These are phyloP conservation scores for Leucoraja erinaceus DNA, from an alignment of 2,113 vertebrate genomes.

Conservation along the genomic window DNA sequence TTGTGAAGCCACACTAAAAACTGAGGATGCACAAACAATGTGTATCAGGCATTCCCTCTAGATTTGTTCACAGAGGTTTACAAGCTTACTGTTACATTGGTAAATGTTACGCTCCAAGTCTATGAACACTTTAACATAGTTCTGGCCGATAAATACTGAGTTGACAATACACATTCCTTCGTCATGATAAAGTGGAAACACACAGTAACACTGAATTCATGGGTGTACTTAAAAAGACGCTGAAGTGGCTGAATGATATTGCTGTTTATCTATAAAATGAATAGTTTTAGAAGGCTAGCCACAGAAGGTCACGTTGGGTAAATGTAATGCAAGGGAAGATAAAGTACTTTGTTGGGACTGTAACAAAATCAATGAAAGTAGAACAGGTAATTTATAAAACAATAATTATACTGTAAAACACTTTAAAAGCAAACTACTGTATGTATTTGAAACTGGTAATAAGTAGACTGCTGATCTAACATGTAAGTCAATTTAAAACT, in stretches of 20 bases:
- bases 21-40: neutral
- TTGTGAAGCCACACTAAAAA: neutral
- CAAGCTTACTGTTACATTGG: neutral
- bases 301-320: conserved; percentile 19
- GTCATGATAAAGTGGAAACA: neutral
- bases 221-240: neutral
- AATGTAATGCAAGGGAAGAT: conserved; percentile 12
- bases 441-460: conserved; percentile 31
- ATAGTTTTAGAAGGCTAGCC: neutral
- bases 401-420: conserved; percentile 37
- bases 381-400: conserved; percentile 33
- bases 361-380: conserved; percentile 37
- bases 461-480: conserved; percentile 35
- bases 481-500: conserved; percentile 36
- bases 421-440: conserved; percentile 36
- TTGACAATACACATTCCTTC: neutral
- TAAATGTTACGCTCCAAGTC: neutral
- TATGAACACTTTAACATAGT: neutral
- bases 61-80: neutral
- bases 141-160: too few relatives aligned
- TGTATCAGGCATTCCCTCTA: neutral
- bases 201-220: neutral
- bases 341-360: conserved; percentile 16
- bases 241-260: conserved; percentile 25
- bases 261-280: neutral